phyloP scores from a whole-genome alignment of 1,140 invertebrate species.

The Steinernema feltiae region DNA sequence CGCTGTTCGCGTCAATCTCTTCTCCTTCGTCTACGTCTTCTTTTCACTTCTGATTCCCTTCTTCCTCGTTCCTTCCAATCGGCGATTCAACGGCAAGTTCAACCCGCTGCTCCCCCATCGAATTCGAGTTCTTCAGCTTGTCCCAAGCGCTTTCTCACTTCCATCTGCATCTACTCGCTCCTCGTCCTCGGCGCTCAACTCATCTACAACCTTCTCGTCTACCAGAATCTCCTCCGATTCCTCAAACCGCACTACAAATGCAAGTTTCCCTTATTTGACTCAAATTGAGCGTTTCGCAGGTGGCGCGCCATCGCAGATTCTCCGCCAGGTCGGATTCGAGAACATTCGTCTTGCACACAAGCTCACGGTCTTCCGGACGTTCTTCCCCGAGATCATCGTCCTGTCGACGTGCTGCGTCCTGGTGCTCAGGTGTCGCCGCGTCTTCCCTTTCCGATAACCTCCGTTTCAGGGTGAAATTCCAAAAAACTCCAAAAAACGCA shows the following conservation, averaged over 20 bases:
- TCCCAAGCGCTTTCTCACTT: background rate
- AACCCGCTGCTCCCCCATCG: no score
- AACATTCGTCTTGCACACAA: background rate
- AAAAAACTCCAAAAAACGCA: background rate
- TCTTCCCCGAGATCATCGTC: constrained; percentile 13
- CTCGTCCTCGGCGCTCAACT: constrained; percentile 21
- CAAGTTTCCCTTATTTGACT: background rate
- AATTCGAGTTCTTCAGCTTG: no score
- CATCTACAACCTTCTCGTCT: background rate
- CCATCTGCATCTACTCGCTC: constrained; percentile 8
- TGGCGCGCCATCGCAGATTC: background rate
- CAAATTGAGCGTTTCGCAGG: background rate
- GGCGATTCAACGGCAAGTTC: constrained; percentile 67
- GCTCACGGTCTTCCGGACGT: background rate
- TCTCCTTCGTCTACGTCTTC: constrained; percentile 76
- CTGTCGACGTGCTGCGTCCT: background rate
- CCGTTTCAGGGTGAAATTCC: background rate
- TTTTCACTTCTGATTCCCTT: constrained; percentile 74
- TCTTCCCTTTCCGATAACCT: background rate
- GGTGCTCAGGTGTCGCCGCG: background rate
- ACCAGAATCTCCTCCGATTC: constrained; percentile 6
- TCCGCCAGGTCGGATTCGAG: constrained; percentile 11
- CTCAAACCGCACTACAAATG: background rate
- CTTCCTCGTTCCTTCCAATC: constrained; percentile 68
- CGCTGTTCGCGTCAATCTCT: constrained; percentile 73